Conservation (phyloP, 2,888 invertebrate species). For the Eilema caniola region DNA sequence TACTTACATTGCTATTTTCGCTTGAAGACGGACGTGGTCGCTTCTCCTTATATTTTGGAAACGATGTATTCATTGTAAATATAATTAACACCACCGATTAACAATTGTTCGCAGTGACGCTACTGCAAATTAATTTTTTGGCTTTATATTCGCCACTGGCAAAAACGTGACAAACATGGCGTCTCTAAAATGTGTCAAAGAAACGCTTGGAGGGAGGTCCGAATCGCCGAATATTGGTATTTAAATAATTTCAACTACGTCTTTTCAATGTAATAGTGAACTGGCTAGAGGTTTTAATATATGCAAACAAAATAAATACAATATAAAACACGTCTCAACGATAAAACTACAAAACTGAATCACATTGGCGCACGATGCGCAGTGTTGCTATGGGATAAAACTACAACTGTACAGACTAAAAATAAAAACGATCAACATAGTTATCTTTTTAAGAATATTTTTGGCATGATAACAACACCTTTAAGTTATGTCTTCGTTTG, state of each 20-base stretch:
- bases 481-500: too few relatives aligned
- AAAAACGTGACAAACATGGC: conserved; percentile 86
- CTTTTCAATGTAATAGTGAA: neutral
- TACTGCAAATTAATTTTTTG: conserved; percentile 56
- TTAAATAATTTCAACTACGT: conserved; percentile 5
- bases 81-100: conserved; percentile 40
- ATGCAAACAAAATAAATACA: conserved; percentile 9
- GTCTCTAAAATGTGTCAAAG: conserved; percentile 70
- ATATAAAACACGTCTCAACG: conserved; percentile 24
- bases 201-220: conserved; percentile 54
- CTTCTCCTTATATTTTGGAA: conserved; percentile 68
- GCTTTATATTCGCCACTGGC: conserved; percentile 70
- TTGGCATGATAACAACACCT: too few relatives aligned
- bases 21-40: conserved; percentile 62
- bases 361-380: conserved; percentile 35
- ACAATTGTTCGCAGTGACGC: conserved; percentile 29
- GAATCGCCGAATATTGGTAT: conserved; percentile 20
- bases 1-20: conserved; percentile 74
- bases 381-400: conserved; percentile 35
- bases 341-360: conserved; percentile 23
- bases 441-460: too few relatives aligned
- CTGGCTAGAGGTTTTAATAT: neutral
- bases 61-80: conserved; percentile 69
- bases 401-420: neutral
- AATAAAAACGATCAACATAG: neutral